phyloP scores from a whole-genome alignment of 2,797 vertebrate species.

The Choloepus didactylus region DNA sequence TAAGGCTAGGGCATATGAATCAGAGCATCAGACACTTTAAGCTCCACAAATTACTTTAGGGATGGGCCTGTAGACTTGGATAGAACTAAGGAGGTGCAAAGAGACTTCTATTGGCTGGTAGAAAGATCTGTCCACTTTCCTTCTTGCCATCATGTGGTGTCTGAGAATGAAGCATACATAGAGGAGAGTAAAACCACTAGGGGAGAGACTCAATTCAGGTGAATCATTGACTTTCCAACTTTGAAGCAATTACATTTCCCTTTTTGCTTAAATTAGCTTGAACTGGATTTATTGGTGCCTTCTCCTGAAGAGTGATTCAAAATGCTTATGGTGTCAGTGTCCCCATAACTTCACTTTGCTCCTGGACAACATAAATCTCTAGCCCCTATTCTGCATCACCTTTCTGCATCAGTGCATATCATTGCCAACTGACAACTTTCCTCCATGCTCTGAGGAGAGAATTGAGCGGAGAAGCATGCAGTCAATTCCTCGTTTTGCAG shows the following conservation, averaged over 20 bases:
- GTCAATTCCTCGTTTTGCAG: constrained; percentile 6
- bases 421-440: neutral
- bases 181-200: neutral
- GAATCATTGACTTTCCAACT: neutral
- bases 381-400: rapidly evolving
- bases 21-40: neutral
- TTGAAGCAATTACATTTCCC: neutral
- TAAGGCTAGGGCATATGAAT: neutral
- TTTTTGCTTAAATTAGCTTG: neutral
- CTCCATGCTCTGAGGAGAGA: constrained; percentile 6
- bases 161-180: neutral
- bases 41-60: neutral
- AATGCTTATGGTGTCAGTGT: neutral
- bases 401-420: neutral
- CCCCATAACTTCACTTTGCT: neutral
- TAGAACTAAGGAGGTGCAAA: neutral
- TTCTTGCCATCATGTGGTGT: neutral
- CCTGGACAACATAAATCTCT: neutral
- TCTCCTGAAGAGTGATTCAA: neutral
- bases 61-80: neutral
- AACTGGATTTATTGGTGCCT: neutral
- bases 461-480: constrained; percentile 1
- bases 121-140: neutral
- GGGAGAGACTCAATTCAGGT: neutral
- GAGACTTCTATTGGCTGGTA: neutral